Conservation (phyloP, 2,888 invertebrate species). For the Nemoura dubitans region DNA sequence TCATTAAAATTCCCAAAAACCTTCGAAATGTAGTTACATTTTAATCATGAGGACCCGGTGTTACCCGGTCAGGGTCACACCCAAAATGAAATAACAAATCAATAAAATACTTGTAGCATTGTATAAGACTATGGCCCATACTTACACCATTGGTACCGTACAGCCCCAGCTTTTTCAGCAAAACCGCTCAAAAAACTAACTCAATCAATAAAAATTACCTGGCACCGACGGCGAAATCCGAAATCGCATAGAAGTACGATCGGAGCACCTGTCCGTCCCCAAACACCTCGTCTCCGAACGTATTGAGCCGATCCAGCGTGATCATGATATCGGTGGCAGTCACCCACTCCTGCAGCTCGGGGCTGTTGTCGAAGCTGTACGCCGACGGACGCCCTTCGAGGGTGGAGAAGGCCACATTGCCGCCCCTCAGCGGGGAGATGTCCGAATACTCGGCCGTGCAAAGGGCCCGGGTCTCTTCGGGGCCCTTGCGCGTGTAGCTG, state of each 20-base stretch:
- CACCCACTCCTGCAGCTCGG: conserved; percentile 94
- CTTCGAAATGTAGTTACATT: no score
- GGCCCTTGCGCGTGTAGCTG: conserved; percentile 74
- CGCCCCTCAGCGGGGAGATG: conserved; percentile 90
- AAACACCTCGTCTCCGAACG: conserved; percentile 98
- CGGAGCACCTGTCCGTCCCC: conserved; percentile 89
- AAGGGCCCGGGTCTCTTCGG: conserved; percentile 89
- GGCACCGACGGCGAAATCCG: conserved; percentile 70
- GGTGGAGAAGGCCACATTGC: conserved; percentile 94
- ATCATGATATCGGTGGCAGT: conserved; percentile 95
- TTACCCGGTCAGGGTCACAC: no score
- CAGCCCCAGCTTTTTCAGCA: no score
- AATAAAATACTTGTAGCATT: no score
- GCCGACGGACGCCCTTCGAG: conserved; percentile 94
- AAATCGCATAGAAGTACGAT: conserved; percentile 94
- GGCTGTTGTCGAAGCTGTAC: conserved; percentile 88
- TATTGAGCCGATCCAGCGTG: conserved; percentile 90
- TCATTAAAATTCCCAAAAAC: no score
- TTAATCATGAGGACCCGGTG: no score
- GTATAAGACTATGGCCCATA: no score
- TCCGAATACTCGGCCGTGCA: conserved; percentile 99
- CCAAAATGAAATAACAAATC: no score
- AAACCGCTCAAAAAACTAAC: not conserved
- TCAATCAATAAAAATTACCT: conserved; percentile 60
- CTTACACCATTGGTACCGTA: no score